Percentiles rank a stretch among this genome's conserved stretches.
Evolutionary conservation across 1,140 invertebrate genomes (phyloP).

Genomic region (Anoplophora glabripennis): DNA sequence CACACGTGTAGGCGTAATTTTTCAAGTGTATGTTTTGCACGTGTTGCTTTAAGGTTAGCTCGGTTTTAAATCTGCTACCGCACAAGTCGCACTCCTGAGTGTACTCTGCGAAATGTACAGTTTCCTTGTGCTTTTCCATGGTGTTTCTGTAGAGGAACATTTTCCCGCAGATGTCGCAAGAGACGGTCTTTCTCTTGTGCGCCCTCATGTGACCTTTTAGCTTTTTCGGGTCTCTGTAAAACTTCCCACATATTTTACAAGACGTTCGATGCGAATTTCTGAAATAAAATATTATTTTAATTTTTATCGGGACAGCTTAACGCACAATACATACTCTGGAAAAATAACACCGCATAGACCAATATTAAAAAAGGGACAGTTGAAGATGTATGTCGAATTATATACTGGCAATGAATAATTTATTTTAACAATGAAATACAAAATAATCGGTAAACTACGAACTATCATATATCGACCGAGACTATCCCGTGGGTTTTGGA

Average conservation of each 20-base stretch:
- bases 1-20: constrained; percentile 51
- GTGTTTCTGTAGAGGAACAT: constrained; percentile 18
- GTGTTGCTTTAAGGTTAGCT: constrained; percentile 13
- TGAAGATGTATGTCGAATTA: too few relatives aligned
- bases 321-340: too few relatives aligned
- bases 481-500: too few relatives aligned
- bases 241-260: constrained; percentile 7
- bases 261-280: not conserved
- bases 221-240: not conserved
- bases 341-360: too few relatives aligned
- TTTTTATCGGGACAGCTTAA: constrained; percentile 3
- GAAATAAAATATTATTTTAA: constrained; percentile 1
- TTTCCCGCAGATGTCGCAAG: constrained; percentile 17
- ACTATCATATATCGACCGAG: not conserved
- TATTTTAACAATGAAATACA: too few relatives aligned
- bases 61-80: constrained; percentile 10
- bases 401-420: too few relatives aligned
- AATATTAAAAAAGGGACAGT: too few relatives aligned
- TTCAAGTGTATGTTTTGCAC: constrained; percentile 3
- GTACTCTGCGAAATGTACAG: constrained; percentile 22
- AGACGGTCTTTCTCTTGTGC: constrained; percentile 3
- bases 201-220: constrained; percentile 9
- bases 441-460: not conserved
- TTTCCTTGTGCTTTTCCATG: constrained; percentile 17
- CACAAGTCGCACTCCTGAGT: constrained; percentile 22